phyloP scores from a whole-genome alignment of 2,797 vertebrate genomes.

The Pseudotriccus pelzelni region DNA sequence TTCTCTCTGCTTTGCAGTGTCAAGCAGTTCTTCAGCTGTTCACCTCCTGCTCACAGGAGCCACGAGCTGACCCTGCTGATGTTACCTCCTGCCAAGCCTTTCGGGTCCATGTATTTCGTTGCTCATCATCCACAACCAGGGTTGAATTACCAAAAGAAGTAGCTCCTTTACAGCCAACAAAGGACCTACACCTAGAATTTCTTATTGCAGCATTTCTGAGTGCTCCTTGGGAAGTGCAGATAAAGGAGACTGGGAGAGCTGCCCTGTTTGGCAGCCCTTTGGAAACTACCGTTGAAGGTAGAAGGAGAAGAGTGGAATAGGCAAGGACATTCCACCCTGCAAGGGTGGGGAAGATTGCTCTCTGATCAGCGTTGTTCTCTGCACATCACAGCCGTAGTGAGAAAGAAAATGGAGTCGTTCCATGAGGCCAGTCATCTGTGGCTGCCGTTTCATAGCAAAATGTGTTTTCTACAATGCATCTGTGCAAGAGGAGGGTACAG shows the following conservation, averaged over 20 bases:
- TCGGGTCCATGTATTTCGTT: rapidly evolving
- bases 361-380: neutral
- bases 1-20: neutral
- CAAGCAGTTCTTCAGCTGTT: neutral
- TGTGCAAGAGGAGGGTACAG: neutral
- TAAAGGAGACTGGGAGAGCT: neutral
- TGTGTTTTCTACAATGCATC: neutral
- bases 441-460: neutral
- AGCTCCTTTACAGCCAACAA: neutral
- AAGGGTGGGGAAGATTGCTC: neutral
- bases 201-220: neutral
- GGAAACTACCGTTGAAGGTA: neutral
- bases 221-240: neutral
- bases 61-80: neutral
- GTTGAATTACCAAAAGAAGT: neutral
- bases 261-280: neutral
- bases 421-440: neutral
- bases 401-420: neutral
- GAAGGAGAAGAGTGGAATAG: rapidly evolving
- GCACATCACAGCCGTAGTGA: neutral
- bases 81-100: neutral
- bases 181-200: neutral
- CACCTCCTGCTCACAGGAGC: neutral
- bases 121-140: neutral
- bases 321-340: neutral